phyloP scores from a whole-genome alignment of 1,140 invertebrate genomes.

The Bombus waltoni region DNA sequence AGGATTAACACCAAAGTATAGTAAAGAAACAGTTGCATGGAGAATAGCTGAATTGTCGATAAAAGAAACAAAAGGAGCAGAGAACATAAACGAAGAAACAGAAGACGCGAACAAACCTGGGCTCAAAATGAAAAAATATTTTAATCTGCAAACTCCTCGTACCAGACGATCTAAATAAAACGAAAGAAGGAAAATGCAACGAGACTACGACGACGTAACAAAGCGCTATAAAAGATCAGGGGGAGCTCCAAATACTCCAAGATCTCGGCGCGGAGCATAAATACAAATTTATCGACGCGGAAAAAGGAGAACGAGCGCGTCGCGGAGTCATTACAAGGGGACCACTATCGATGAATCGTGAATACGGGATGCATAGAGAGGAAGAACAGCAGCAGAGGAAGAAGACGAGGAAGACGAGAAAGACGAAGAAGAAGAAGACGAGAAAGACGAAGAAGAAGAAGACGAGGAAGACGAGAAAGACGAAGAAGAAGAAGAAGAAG shows the following conservation, averaged over 20 bases:
- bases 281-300: conserved; percentile 31
- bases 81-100: too few relatives aligned
- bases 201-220: not conserved
- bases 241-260: not conserved
- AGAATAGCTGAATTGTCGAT: too few relatives aligned
- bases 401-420: not conserved
- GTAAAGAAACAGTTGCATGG: too few relatives aligned
- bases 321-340: conserved; percentile 8
- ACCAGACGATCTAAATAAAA: not conserved
- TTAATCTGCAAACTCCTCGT: not conserved
- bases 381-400: not conserved
- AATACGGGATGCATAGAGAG: not conserved
- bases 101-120: too few relatives aligned
- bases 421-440: not conserved
- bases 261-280: not conserved
- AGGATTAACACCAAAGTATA: too few relatives aligned
- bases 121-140: not conserved
- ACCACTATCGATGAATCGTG: conserved; percentile 24
- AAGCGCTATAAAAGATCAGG: not conserved
- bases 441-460: not conserved
- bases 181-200: not conserved
- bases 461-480: too few relatives aligned
- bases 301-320: not conserved
- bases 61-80: too few relatives aligned
- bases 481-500: not conserved